Percentiles rank a stretch among this genome's conserved stretches.
Conservation (phyloP, 2,888 invertebrate species). For the Drosophila mayaguana region DNA sequence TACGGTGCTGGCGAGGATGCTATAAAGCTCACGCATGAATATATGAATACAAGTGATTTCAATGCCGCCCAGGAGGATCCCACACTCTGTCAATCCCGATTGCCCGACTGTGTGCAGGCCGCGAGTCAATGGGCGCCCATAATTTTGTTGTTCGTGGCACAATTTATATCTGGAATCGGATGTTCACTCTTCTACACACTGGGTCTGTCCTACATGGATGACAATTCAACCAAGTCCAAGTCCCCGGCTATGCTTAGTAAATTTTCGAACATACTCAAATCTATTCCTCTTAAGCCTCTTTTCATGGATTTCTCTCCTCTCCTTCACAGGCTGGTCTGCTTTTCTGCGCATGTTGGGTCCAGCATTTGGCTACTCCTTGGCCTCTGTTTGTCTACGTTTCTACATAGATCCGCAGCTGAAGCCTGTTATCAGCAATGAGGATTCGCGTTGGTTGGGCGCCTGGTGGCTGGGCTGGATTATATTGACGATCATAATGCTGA, state of each 20-base stretch:
- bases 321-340: constrained; percentile 87
- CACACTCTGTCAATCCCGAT: constrained; percentile 31
- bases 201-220: constrained; percentile 90
- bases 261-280: background rate
- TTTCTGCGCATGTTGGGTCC: constrained; percentile 86
- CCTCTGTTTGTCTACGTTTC: constrained; percentile 88
- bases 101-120: constrained; percentile 32
- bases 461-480: constrained; percentile 92
- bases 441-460: constrained; percentile 92
- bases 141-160: constrained; percentile 88
- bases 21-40: constrained; percentile 87
- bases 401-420: constrained; percentile 88
- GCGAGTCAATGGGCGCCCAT: constrained; percentile 86
- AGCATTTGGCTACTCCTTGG: constrained; percentile 88
- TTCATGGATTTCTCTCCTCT: background rate
- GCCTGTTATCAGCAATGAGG: constrained; percentile 88
- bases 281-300: background rate
- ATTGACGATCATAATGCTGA: constrained; percentile 86
- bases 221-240: constrained; percentile 89
- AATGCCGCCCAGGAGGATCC: constrained; percentile 33
- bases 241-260: constrained; percentile 89
- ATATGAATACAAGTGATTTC: constrained; percentile 85
- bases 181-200: constrained; percentile 88
- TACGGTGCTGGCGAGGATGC: constrained; percentile 90
- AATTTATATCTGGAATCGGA: constrained; percentile 89